Base-by-base conservation (phyloP, 2,888 invertebrate species). In the Caenorhabditis sp. region DNA sequence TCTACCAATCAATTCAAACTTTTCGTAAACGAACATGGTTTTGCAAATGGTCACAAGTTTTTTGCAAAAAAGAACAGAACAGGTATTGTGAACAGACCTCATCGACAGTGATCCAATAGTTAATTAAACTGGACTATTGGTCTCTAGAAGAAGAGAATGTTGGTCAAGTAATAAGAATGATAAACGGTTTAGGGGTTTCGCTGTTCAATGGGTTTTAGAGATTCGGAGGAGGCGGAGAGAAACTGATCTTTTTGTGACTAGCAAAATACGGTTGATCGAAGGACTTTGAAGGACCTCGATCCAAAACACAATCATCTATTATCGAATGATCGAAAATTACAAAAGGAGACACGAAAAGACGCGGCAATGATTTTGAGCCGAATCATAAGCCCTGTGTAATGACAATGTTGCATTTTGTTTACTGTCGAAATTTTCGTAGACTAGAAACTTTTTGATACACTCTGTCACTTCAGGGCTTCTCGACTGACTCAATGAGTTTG, bases 361-460 rank as follows among this genome's bases (percentile, higher is more conserved):
- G 12, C 24, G 54, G 35, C 28, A 49, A 51, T 51, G 38, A 38
- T 38, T 31, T 35, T 41, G 54, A 68, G 54, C 68, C 54, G 49
- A 44, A 26, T 49, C 19, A 51, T 68, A 68, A 68, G 38, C 51
- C 35, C 35, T 35, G 16, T 26, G 44, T 63, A 63, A 63, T 68
- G 68, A 68, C 51, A 68, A 51, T 49, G 49, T 19, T 35, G n/a
- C 54, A 54, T 28, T 54, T 19, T 54, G 35, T 68, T 68, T 68
- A 54, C 68, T 19, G 19, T 66, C 26, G n/a, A n/a, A n/a, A 10
- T 54, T 54, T 54, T 68, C 68, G 35, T 24, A 22, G 68, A 54
- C 68, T 70, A 70, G 54, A 41, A 41, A 44, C 41, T 16, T 41
- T 26, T 12, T 12, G 44, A 44, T 44, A 22, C 44, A 41, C 26